These are phyloP conservation scores for Araneus ventricosus DNA, from an alignment of 1,140 invertebrate genomes.

Conservation along the genomic window DNA sequence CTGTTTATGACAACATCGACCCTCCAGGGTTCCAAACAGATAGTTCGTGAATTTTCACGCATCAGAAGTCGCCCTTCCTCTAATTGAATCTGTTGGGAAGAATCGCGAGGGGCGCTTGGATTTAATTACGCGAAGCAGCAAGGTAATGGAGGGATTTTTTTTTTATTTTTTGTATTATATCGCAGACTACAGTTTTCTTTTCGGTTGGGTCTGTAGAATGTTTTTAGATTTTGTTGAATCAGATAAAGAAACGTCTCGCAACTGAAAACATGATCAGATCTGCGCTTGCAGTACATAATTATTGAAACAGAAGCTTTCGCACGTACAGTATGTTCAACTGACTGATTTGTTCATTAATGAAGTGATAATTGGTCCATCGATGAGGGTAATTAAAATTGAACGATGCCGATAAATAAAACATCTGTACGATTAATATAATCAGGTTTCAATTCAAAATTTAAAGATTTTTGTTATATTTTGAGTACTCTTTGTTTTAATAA, in stretches of 20 bases:
- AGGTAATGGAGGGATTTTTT: not conserved
- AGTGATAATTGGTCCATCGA: too few relatives aligned
- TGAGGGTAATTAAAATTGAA: too few relatives aligned
- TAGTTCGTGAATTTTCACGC: slow-evolving; percentile 32
- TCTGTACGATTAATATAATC: too few relatives aligned
- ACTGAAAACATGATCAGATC: not conserved
- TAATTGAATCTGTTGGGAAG: not conserved
- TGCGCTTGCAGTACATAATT: not conserved
- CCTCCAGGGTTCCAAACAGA: slow-evolving; percentile 14
- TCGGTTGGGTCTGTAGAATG: not conserved
- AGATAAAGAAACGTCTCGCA: not conserved
- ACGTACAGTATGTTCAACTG: too few relatives aligned
- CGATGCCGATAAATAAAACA: too few relatives aligned
- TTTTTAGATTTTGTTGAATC: not conserved
- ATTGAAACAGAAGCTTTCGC: not conserved
- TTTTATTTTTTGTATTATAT: not conserved
- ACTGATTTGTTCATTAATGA: too few relatives aligned
- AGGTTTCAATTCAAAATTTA: too few relatives aligned
- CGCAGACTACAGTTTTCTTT: not conserved
- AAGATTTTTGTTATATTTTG: too few relatives aligned
- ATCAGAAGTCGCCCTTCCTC: not conserved
- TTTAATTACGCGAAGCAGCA: slow-evolving; percentile 12
- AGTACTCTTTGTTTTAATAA: too few relatives aligned
- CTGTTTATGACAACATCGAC: slow-evolving; percentile 27
- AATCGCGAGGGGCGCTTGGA: not conserved